Percentiles rank a stretch among this genome's conserved stretches.
Conservation (phyloP, 2,797 vertebrate species). For the Sitta carolinensis region DNA sequence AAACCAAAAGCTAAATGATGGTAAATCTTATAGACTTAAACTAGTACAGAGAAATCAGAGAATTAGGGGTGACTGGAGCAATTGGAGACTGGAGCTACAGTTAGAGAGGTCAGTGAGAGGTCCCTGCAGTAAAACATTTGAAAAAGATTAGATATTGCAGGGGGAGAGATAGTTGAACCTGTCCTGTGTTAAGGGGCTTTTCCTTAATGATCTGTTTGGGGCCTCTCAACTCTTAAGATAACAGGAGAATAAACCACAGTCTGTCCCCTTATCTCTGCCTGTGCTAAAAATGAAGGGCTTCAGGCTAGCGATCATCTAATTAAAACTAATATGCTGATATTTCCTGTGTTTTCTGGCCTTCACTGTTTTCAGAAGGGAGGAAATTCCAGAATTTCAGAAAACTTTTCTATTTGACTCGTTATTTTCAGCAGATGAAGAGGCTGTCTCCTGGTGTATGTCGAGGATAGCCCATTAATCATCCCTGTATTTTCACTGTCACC, state of each 20-base stretch:
- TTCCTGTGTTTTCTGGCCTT: neutral
- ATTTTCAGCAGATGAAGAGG: neutral
- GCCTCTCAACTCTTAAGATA: constrained; percentile 4
- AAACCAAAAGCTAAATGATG: neutral
- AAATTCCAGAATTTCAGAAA: neutral
- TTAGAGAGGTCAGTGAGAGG: constrained; percentile 46
- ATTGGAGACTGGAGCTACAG: neutral
- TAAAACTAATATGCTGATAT: neutral
- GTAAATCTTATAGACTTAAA: neutral
- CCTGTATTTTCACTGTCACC: neutral
- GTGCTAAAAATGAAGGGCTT: neutral
- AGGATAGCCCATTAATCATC: neutral
- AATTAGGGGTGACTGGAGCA: neutral
- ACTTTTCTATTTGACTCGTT: neutral
- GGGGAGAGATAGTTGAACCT: constrained; percentile 10
- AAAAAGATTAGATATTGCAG: constrained; percentile 51
- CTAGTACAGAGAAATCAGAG: neutral
- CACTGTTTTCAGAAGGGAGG: neutral
- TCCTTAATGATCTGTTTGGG: constrained; percentile 12
- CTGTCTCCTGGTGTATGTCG: neutral
- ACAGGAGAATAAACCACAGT: neutral
- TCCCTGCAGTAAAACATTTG: constrained; percentile 44
- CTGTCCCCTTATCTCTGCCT: constrained; percentile 20
- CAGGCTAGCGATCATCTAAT: neutral
- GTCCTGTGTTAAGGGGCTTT: constrained; percentile 16